Conservation (phyloP, 53 echinoderm and acorn worm genomes). For the Henricia sp. region DNA sequence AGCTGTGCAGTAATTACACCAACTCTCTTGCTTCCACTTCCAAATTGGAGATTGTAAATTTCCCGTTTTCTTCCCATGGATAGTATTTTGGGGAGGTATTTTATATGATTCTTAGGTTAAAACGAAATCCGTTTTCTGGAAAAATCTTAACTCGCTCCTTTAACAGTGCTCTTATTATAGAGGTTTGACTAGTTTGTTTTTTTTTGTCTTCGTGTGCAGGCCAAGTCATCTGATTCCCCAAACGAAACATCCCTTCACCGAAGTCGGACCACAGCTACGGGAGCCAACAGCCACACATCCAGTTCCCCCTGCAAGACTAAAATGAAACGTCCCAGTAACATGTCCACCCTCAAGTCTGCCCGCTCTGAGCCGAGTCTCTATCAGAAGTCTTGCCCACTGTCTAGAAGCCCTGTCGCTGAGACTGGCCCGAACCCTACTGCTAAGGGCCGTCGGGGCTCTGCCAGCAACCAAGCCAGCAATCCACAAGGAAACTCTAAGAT, state of each 20-base stretch:
- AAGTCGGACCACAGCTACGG: conserved; percentile 19
- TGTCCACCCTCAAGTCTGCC: conserved; percentile 73
- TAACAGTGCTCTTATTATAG: too few species aligned
- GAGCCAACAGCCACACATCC: conserved; percentile 57
- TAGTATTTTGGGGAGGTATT: too few species aligned
- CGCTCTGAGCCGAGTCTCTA: conserved; percentile 78
- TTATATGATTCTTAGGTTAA: too few species aligned
- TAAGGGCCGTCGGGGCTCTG: conserved; percentile 35
- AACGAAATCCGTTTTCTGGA: too few species aligned
- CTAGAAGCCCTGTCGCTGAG: conserved; percentile 46
- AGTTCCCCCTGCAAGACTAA: conserved; percentile 66
- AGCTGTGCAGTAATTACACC: too few species aligned
- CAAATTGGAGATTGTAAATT: too few species aligned
- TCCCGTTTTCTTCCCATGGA: too few species aligned
- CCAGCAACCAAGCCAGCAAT: conserved; percentile 40
- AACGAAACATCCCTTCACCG: conserved; percentile 4
- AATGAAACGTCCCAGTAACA: conserved; percentile 68
- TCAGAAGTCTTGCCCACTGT: conserved; percentile 37
- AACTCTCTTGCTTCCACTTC: too few species aligned
- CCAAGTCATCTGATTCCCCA: conserved; percentile 62
- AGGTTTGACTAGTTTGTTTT: too few species aligned
- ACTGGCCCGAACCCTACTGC: conserved; percentile 7
- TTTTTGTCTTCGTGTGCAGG: conserved; percentile 34
- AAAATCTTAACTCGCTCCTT: too few species aligned
- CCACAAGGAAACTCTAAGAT: conserved; percentile 41